Evolutionary conservation across 2,888 invertebrate genomes (phyloP).

Genomic region (Meghimatium bilineatum): DNA sequence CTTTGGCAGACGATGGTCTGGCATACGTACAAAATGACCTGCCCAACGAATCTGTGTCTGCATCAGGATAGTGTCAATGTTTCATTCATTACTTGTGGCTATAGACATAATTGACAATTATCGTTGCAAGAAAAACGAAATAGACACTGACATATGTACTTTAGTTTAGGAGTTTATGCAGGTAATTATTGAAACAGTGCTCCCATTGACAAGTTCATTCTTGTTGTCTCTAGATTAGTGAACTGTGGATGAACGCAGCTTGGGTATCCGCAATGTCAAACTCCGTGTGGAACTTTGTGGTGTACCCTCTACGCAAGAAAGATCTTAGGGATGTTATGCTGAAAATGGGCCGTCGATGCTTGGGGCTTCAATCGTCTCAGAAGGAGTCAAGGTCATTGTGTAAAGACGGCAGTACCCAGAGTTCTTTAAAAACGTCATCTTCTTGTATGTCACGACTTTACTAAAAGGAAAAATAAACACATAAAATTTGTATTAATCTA

Average conservation of each 20-base stretch:
- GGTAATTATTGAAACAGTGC: too few species aligned
- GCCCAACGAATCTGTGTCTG: too few species aligned
- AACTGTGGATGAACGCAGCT: background rate
- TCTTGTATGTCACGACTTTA: background rate
- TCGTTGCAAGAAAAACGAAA: background rate
- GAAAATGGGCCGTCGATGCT: background rate
- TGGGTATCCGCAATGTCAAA: constrained; percentile 33
- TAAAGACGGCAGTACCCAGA: background rate
- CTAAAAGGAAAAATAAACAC: background rate
- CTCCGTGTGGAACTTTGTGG: constrained; percentile 39
- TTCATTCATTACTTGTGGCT: too few species aligned
- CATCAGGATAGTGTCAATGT: too few species aligned
- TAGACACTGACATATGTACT: background rate
- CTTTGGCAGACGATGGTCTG: too few species aligned
- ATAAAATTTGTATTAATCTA: too few species aligned
- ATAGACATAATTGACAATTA: too few species aligned
- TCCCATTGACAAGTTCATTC: too few species aligned
- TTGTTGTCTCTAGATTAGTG: background rate
- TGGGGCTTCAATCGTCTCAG: background rate
- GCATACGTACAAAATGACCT: too few species aligned
- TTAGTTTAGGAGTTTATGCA: too few species aligned
- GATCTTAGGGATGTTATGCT: constrained; percentile 24
- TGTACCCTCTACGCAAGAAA: constrained; percentile 36
- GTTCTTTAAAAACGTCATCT: constrained; percentile 8
- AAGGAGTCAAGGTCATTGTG: background rate